Conservation (phyloP, 2,888 invertebrate species). For the Scaeva pyrastri region DNA sequence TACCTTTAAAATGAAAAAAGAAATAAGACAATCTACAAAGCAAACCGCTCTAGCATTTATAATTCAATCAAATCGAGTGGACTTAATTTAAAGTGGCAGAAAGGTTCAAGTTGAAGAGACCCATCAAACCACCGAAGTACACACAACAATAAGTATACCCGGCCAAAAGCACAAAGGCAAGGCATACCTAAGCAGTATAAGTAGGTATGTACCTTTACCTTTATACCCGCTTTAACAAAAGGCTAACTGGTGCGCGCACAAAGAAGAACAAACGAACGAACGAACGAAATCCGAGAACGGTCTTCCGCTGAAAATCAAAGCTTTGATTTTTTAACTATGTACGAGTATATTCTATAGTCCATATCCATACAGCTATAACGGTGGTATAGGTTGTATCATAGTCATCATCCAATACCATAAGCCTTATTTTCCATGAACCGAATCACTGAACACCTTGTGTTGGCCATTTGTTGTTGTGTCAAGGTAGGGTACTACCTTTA, state of each 20-base stretch:
- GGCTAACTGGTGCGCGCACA: constrained; percentile 53
- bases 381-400: not conserved
- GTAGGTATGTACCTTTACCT: not conserved
- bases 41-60: constrained; percentile 33
- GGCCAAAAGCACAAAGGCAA: constrained; percentile 12
- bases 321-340: no score
- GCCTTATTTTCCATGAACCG: constrained; percentile 21
- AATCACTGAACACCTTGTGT: not conserved
- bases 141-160: not conserved
- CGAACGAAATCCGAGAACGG: constrained; percentile 62
- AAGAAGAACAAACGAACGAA: constrained; percentile 10
- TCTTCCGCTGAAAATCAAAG: constrained; percentile 66
- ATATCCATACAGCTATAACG: not conserved
- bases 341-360: constrained; percentile 8
- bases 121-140: constrained; percentile 18
- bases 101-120: constrained; percentile 52
- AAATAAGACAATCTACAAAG: constrained; percentile 53
- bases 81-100: constrained; percentile 63
- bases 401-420: not conserved
- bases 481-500: no score
- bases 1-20: not conserved
- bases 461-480: not conserved
- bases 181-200: no score
- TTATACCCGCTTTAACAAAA: constrained; percentile 36
- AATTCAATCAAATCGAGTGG: constrained; percentile 64